Evolutionary conservation across 2,888 invertebrate genomes (phyloP), one percentile per base, ranked within the genome.

Genomic region (Gymnosoma rotundatum): DNA sequence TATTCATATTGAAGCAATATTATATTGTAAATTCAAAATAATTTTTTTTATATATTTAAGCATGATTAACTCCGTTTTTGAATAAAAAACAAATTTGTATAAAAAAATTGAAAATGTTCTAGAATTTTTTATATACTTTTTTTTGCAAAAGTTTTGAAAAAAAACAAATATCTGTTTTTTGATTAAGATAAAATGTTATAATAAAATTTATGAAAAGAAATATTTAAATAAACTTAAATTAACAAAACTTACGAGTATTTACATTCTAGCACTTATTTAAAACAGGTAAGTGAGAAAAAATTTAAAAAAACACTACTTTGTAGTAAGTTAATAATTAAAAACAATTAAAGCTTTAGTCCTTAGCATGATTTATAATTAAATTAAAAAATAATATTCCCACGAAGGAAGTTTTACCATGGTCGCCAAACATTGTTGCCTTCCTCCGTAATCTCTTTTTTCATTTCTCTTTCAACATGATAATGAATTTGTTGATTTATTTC

Each of bases 381-480:
- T n/a, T 42, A 70, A 50, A 54, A 56, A 74, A 70, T 50, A 70
- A 6, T 67, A 18, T 74, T 32, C 1, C 6, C 1, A 16, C 1
- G 25, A 56, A 21, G 25, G 8, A 16, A 21, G 0, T 38, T 56
- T 45, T 80, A 88, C 88, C 88, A 88, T 12, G 88, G 88, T 32
- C 88, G 80, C 88, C 88, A 88, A 9, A 88, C 88, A 10, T 58
- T 69, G 25, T 69, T 64, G 25, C 64, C 78, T 14, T 78, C 84
- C 5, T 83, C 78, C 32, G 63, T 14, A 32, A 67, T 54, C 25
- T 73, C 83, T 21, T 32, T 61, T 48, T 75, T 80, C 56, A 83
- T 56, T 50, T 60, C 52, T 16, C 50, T 75, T 21, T 20, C 74
- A 14, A 79, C 50, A 74, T 64, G 72, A 78, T 48, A 32, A 58